Evolutionary conservation across 2,797 vertebrate species (phyloP).

Genomic region (Semotilus atromaculatus): DNA sequence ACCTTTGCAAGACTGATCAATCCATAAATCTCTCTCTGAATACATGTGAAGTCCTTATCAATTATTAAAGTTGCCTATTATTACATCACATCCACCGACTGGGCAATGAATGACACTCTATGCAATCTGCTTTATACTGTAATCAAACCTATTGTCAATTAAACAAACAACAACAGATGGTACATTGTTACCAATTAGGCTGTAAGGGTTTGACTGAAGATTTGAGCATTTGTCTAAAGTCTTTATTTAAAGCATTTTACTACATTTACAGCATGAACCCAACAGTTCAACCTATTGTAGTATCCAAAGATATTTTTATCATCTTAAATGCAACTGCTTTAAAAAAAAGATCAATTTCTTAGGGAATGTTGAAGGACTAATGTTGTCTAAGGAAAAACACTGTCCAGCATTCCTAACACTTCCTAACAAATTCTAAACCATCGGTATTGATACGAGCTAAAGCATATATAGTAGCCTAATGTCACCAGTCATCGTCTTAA

Average conservation of each 20-base stretch:
- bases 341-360: not conserved
- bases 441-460: not conserved
- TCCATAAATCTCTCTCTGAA: conserved; percentile 66
- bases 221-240: not conserved
- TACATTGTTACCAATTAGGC: conserved; percentile 28
- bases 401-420: not conserved
- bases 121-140: conserved; percentile 37
- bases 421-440: not conserved
- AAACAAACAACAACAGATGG: conserved; percentile 44
- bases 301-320: not conserved
- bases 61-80: conserved; percentile 66
- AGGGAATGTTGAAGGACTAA: not conserved
- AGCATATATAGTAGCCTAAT: not conserved
- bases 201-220: not conserved
- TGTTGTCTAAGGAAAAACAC: not conserved
- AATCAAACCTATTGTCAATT: conserved; percentile 43
- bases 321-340: conserved; percentile 13
- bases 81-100: conserved; percentile 54
- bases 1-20: conserved; percentile 65
- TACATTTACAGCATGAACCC: not conserved
- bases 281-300: not conserved
- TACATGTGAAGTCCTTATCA: conserved; percentile 67
- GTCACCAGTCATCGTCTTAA: conserved; percentile 40
- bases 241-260: not conserved
- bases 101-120: conserved; percentile 1